phyloP scores from a whole-genome alignment of 2,888 invertebrate species.

The Ditula angustiorana region DNA sequence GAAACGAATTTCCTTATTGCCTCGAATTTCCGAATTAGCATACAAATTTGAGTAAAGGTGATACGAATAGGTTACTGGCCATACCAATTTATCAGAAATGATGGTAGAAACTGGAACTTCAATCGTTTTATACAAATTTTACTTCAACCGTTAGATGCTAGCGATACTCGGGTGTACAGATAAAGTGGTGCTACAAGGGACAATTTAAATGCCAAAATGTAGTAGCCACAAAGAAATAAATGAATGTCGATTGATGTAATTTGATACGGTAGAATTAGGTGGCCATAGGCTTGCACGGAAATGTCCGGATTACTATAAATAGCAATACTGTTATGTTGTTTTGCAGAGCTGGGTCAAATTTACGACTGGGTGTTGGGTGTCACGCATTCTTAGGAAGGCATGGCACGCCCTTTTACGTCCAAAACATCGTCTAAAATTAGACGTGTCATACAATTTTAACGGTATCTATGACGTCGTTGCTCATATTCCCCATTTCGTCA shows the following conservation, averaged over 20 bases:
- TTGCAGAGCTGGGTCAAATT: not conserved
- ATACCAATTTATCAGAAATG: not conserved
- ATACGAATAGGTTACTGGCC: conserved; percentile 7
- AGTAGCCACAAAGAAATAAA: not conserved
- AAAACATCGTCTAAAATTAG: not conserved
- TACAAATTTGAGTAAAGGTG: not conserved
- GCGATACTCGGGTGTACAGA: not conserved
- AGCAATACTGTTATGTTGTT: not conserved
- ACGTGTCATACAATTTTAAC: not conserved
- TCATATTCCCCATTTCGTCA: no score
- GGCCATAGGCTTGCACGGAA: not conserved
- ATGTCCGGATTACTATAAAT: not conserved
- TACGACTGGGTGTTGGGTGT: not conserved
- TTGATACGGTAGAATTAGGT: conserved; percentile 12
- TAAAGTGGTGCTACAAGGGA: not conserved
- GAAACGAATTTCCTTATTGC: not conserved
- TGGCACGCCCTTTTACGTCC: conserved; percentile 42
- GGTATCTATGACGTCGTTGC: no score
- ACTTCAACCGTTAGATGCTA: not conserved
- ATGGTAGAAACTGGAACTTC: not conserved
- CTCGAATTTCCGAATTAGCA: not conserved
- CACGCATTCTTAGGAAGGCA: conserved; percentile 45
- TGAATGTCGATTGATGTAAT: conserved; percentile 21
- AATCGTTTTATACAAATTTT: not conserved
- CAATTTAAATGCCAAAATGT: conserved; percentile 23